Evolutionary conservation across 2,797 vertebrate genomes (phyloP).

Genomic region (Calcarius lapponicus): DNA sequence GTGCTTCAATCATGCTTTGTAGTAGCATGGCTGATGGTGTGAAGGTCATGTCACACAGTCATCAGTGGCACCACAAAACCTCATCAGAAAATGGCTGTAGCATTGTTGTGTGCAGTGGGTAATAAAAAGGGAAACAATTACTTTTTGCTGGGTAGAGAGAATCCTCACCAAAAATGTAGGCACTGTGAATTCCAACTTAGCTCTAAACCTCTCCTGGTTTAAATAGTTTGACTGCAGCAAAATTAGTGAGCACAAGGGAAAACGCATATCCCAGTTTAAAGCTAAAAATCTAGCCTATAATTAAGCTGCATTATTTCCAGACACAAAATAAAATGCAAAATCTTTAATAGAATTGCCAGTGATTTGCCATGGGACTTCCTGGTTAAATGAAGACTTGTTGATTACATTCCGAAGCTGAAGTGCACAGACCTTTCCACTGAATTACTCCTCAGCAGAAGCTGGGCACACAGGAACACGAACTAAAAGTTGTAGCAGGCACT

Average conservation of each 20-base stretch:
- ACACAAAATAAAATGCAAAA: conserved; percentile 22
- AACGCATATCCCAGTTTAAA: not conserved
- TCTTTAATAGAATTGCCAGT: conserved; percentile 37
- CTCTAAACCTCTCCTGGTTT: not conserved
- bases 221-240: not conserved
- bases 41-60: not conserved
- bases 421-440: not conserved
- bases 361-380: not conserved
- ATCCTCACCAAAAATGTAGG: not conserved
- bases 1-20: not conserved
- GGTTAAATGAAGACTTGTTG: not conserved
- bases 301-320: conserved; percentile 20
- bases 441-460: conserved; percentile 13
- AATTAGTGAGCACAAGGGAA: not conserved
- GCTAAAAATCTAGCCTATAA: not conserved
- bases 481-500: not conserved
- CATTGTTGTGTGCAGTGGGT: not conserved
- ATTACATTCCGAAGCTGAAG: conserved; percentile 30
- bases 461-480: conserved; percentile 2
- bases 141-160: not conserved
- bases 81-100: not conserved
- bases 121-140: not conserved
- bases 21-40: not conserved
- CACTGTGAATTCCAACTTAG: not conserved
- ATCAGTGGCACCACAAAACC: not conserved